Conservation (phyloP, 2,888 invertebrate genomes). For the Sturmia bella region DNA sequence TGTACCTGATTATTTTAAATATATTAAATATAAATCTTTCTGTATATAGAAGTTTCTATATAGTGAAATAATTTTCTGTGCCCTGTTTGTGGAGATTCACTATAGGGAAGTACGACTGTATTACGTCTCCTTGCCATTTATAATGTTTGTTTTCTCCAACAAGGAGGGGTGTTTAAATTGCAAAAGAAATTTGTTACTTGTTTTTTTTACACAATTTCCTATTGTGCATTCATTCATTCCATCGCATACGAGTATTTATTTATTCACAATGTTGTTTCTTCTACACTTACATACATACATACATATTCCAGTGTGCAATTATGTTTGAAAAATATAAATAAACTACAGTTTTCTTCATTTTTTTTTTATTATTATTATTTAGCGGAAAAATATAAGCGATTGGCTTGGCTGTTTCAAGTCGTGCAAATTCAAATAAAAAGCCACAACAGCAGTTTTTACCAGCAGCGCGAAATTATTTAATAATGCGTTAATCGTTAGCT, state of each 20-base stretch:
- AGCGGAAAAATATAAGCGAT: constrained; percentile 1
- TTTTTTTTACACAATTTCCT: constrained; percentile 21
- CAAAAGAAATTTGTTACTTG: background rate
- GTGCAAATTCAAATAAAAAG: constrained; percentile 52
- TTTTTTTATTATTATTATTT: background rate
- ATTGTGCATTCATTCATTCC: constrained; percentile 13
- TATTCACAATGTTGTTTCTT: background rate
- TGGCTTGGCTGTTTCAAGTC: constrained; percentile 2
- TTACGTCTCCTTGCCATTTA: constrained; percentile 31
- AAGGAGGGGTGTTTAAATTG: background rate
- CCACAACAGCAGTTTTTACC: constrained; percentile 33
- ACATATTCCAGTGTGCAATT: constrained; percentile 11
- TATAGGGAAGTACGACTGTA: too few species aligned
- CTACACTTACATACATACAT: background rate
- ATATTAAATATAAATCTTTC: too few species aligned
- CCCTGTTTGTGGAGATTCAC: too few species aligned
- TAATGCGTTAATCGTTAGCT: constrained; percentile 22
- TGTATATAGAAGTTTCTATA: too few species aligned
- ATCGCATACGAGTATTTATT: background rate
- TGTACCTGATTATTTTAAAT: too few species aligned
- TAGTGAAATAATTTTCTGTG: too few species aligned
- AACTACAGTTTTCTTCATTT: background rate
- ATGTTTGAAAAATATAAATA: constrained; percentile 1
- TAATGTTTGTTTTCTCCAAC: background rate
- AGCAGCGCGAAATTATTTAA: constrained; percentile 48